phyloP scores from a whole-genome alignment of 2,888 invertebrate species.

The Molorchus minor region DNA sequence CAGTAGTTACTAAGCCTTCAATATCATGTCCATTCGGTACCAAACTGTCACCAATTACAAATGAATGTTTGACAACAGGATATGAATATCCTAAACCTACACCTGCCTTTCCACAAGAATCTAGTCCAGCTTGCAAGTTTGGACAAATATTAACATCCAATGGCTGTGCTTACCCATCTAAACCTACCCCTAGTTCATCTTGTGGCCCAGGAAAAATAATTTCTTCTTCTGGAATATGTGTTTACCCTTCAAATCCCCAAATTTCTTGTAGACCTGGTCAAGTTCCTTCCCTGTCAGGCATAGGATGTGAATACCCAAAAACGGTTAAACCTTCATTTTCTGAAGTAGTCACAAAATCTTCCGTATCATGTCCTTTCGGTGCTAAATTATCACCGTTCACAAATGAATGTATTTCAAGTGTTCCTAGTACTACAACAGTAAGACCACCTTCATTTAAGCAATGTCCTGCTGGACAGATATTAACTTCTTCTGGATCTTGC shows the following conservation, averaged over 20 bases:
- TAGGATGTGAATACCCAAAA: slow-evolving; percentile 33
- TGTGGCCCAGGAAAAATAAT: slow-evolving; percentile 9
- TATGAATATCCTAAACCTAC: slow-evolving; percentile 28
- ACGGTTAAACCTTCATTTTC: slow-evolving; percentile 26
- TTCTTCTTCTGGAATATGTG: slow-evolving; percentile 26
- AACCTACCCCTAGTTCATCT: background rate
- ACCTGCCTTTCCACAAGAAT: too few species aligned
- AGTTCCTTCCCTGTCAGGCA: slow-evolving; percentile 26
- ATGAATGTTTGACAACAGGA: slow-evolving; percentile 3
- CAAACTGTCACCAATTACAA: background rate
- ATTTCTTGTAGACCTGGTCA: slow-evolving; percentile 29
- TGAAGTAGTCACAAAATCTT: slow-evolving; percentile 52
- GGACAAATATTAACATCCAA: slow-evolving; percentile 29
- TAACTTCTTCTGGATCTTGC: background rate
- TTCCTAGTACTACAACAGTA: background rate
- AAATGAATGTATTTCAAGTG: slow-evolving; percentile 13
- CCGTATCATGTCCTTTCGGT: slow-evolving; percentile 28
- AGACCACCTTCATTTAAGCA: background rate
- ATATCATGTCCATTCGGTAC: background rate
- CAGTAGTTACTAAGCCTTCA: slow-evolving; percentile 29
- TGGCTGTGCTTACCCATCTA: slow-evolving; percentile 16
- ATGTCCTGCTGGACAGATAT: slow-evolving; percentile 34
- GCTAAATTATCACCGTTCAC: slow-evolving; percentile 23
- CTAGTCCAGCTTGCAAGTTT: slow-evolving; percentile 26
- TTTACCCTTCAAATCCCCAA: slow-evolving; percentile 26